A percentile compares a stretch with the other conserved stretches of the same genome.
Conservation (phyloP, 2,797 vertebrate genomes). For the Clamator glandarius region DNA sequence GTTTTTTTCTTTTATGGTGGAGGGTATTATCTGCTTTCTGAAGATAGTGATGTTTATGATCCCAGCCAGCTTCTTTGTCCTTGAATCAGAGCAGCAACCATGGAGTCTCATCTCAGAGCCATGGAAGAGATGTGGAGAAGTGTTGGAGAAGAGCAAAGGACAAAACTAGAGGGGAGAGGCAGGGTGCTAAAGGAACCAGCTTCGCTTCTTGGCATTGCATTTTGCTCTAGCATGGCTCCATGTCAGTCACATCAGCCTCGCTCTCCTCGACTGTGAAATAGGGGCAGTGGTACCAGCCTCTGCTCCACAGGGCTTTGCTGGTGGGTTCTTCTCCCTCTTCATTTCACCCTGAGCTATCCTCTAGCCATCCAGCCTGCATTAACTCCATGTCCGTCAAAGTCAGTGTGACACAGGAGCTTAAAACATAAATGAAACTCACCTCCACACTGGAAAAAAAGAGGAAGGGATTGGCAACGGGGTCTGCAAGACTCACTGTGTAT, state of each 20-base stretch:
- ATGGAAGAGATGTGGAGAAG: neutral
- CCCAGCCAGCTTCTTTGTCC: neutral
- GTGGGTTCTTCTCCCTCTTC: neutral
- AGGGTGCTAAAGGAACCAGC: neutral
- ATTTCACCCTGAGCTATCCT: neutral
- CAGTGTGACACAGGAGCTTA: neutral
- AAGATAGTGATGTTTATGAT: neutral
- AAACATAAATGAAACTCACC: neutral
- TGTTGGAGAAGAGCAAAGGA: neutral
- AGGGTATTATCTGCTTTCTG: neutral
- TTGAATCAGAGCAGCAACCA: neutral
- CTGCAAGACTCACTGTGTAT: neutral
- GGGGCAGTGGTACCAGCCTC: neutral
- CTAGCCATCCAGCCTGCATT: accelerated
- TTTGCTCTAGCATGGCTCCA: neutral
- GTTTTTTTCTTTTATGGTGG: neutral
- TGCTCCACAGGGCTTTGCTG: neutral
- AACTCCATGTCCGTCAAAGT: neutral
- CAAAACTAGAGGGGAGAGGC: neutral
- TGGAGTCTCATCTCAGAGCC: neutral
- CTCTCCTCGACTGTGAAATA: neutral
- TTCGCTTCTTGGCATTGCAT: neutral
- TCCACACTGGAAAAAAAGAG: neutral
- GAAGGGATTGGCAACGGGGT: accelerated
- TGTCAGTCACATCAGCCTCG: neutral